Base-by-base conservation (phyloP, 2,113 vertebrate genomes). In the Aleadryas rufinucha region DNA sequence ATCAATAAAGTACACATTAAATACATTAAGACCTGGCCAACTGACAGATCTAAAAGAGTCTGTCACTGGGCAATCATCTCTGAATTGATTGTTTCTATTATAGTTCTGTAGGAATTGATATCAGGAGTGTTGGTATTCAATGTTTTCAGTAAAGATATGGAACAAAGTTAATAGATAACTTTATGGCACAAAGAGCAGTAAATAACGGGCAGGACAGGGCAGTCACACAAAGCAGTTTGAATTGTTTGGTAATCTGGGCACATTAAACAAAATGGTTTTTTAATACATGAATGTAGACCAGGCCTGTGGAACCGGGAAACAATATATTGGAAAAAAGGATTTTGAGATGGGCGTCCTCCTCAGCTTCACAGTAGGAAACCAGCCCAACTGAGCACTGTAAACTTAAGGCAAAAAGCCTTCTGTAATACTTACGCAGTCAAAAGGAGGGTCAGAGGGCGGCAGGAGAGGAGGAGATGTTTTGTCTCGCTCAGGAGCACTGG, bases 121-220 rank as follows among this genome's bases (percentile, higher is more conserved):
- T 84, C 80, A 64, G 47, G 44, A 92, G 72, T 95, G 76, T 89
- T 90, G 76, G 57, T 95, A 95, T 95, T 96, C 93, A 96, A 69
- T 89, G 39, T 79, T 96, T 96, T 95, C 81, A 65, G 77, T 93
- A 69, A 89, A 94, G 89, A 94, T 89, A 89, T 1, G 23, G 78
- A 82, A 60, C 52, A 92, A 91, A 95, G 96, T 95, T 95, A 96
- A 94, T 93, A 89, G 94, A 84, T 96, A 95, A 94, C 93, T 97
- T 95, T 22, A 87, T 89, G 92, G 87, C 84, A 84, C 74, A 54
- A 81, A 81, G 68, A 89, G 81, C 50, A 35, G 91, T 94, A 94
- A 95, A 94, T 87, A 91, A 82, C 0, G 0, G 72, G 91, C 81
- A 87, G 84, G 44, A 92, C 94, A 78, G 69, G 60, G 84, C 56